Base-by-base conservation (phyloP, 1,140 invertebrate genomes). In the Drosophila lacertosa region DNA sequence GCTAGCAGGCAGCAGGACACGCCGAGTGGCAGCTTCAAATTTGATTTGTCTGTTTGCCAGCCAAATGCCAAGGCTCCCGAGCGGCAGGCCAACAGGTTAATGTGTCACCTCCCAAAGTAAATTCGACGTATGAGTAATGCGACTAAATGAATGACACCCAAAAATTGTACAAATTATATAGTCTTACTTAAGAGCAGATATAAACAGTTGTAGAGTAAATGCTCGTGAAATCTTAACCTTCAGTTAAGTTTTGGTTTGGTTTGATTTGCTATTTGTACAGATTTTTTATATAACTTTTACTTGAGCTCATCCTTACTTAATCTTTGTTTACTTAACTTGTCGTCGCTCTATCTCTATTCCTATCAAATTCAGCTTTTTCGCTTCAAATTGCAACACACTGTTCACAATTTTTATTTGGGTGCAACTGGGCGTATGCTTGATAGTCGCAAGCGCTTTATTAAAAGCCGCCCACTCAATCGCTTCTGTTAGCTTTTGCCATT, bases 31-130 rank as follows among this genome's bases (percentile, higher is more conserved):
- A 44, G 51, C 63, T 76, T 39, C 7, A 58, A 66, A 77, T 77
- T 86, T 77, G 74, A 86, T 86, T 82, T 79, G 79, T 81, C 57
- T 66, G 44, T 32, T 13, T 50, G 45, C 26, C n/a, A 42, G 42
- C 22, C 15, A 55, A 66, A 57, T 44, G 42, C 45, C 75, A 47
- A 42, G 22, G 16, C 48, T 35, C 32, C 32, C 7, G 5, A 37
- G 29, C 39, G 35, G 37, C 37, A 53, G 66, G 68, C 74, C 73
- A 88, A 86, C 82, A 86, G 82, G 82, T 88, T 86, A 86, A 86
- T 78, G 74, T 50, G 55, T 18, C 70, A 63, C 40, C 70, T 59
- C 40, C 57, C n/a, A 29, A 29, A 9, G 58, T 37, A 24, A 35
- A 33, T 20, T 20, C 50, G 26, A 35, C 33, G 40, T 44, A 57